These are phyloP conservation scores for Lasioglossum vierecki DNA, from an alignment of 2,888 invertebrate genomes.

Conservation along the genomic window DNA sequence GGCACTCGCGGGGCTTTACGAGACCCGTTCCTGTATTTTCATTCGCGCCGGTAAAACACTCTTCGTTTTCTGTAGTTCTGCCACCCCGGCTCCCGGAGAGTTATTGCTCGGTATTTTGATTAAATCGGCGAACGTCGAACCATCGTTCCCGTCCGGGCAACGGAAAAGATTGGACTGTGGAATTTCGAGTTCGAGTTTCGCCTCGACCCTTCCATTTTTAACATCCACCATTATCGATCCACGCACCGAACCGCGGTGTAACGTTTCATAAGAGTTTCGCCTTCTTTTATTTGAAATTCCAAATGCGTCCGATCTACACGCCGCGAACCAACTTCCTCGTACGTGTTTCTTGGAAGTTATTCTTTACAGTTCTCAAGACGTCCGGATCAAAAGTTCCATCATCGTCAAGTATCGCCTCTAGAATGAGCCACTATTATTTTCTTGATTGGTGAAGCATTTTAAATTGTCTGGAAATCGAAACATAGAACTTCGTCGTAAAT, in stretches of 20 bases:
- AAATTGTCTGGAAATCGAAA: neutral
- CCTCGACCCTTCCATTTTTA: neutral
- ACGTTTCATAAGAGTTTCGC: neutral
- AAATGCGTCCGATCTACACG: neutral
- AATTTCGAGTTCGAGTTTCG: neutral
- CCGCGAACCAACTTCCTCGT: neutral
- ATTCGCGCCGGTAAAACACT: conserved; percentile 10
- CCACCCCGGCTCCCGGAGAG: neutral
- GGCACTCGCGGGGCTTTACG: conserved; percentile 31
- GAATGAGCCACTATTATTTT: neutral
- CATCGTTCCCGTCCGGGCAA: neutral
- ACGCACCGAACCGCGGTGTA: neutral
- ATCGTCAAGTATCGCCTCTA: neutral
- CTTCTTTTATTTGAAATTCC: conserved; percentile 9
- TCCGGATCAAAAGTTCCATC: neutral
- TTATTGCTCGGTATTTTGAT: conserved; percentile 28
- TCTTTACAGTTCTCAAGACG: neutral
- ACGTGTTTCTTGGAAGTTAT: neutral
- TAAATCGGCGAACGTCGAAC: conserved; percentile 27
- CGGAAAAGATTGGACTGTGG: conserved; percentile 9
- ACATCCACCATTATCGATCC: neutral
- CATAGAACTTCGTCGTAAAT: neutral
- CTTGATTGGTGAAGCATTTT: neutral
- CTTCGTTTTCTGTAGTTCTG: neutral
- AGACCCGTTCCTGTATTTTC: conserved; percentile 11